Conservation (phyloP, 2,888 invertebrate genomes). For the Tricholauxania praeusta region DNA sequence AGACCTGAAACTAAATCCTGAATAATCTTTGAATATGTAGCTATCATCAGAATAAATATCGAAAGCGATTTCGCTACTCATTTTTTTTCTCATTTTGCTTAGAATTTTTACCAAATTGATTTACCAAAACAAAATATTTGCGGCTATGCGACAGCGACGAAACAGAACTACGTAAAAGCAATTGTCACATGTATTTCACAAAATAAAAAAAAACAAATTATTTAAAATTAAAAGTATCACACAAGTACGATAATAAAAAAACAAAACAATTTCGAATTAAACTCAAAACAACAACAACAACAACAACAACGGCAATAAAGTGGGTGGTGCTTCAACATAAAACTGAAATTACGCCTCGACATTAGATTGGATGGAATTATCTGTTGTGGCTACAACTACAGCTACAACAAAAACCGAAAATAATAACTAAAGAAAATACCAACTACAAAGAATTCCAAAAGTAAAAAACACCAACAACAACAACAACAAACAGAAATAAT, state of each 20-base stretch:
- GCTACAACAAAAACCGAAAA: constrained; percentile 23
- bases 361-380: constrained; percentile 59
- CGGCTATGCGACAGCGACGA: too few species aligned
- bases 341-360: constrained; percentile 59
- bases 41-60: too few species aligned
- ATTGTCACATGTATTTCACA: constrained; percentile 28
- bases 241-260: constrained; percentile 34
- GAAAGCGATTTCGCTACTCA: too few species aligned
- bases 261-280: constrained; percentile 32
- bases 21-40: too few species aligned
- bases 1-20: too few species aligned
- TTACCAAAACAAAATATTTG: too few species aligned
- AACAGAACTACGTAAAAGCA: constrained; percentile 17
- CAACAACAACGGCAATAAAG: constrained; percentile 37
- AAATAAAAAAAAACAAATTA: constrained; percentile 8
- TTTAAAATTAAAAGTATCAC: neutral
- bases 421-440: constrained; percentile 26
- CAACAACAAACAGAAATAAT: constrained; percentile 38
- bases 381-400: constrained; percentile 41
- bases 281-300: constrained; percentile 19
- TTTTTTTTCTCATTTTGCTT: too few species aligned
- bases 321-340: constrained; percentile 56
- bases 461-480: constrained; percentile 30
- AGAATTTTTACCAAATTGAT: too few species aligned
- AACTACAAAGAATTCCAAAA: constrained; percentile 22